These are phyloP conservation scores for Chelonus formosanus DNA, from an alignment of 2,888 invertebrate species.

Conservation along the genomic window DNA sequence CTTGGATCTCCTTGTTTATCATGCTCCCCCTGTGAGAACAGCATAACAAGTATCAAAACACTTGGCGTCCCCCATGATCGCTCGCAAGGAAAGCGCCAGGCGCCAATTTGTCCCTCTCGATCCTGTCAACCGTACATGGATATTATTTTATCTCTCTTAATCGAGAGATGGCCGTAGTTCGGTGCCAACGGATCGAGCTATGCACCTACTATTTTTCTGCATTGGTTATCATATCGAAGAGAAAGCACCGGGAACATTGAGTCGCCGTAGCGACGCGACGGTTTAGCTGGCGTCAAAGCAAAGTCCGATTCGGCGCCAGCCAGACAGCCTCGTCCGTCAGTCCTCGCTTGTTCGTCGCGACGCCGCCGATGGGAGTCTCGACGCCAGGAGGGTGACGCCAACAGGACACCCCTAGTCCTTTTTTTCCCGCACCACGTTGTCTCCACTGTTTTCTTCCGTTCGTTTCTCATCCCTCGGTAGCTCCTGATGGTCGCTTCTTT, in stretches of 20 bases:
- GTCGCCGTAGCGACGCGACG: slow-evolving; percentile 35
- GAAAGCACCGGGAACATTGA: slow-evolving; percentile 17
- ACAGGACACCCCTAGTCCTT: slow-evolving; percentile 31
- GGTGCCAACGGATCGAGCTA: slow-evolving; percentile 17
- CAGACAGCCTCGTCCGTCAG: slow-evolving; percentile 32
- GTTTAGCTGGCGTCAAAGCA: slow-evolving; percentile 37
- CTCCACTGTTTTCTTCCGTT: slow-evolving; percentile 27
- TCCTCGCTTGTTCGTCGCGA: slow-evolving; percentile 28
- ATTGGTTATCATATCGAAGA: slow-evolving; percentile 15
- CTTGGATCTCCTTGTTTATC: slow-evolving; percentile 40
- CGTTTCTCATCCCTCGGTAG: slow-evolving; percentile 12
- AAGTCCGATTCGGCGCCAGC: slow-evolving; percentile 34
- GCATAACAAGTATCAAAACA: slow-evolving; percentile 41
- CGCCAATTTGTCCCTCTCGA: slow-evolving; percentile 32
- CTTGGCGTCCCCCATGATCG: slow-evolving; percentile 40
- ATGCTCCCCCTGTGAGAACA: slow-evolving; percentile 33
- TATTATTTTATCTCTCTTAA: slow-evolving; percentile 28
- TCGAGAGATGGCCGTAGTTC: slow-evolving; percentile 7
- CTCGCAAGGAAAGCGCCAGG: slow-evolving; percentile 21
- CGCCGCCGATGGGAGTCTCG: slow-evolving; percentile 30
- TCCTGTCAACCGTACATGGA: slow-evolving; percentile 26
- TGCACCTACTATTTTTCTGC: slow-evolving; percentile 2
- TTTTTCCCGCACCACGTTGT: slow-evolving; percentile 25
- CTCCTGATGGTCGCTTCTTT: slow-evolving; percentile 8
- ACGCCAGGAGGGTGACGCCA: slow-evolving; percentile 37